Evolutionary conservation across 64 coral and sea anemone genomes (phyloP), one percentile per base, ranked within the genome.

Genomic region (Montipora sp.): DNA sequence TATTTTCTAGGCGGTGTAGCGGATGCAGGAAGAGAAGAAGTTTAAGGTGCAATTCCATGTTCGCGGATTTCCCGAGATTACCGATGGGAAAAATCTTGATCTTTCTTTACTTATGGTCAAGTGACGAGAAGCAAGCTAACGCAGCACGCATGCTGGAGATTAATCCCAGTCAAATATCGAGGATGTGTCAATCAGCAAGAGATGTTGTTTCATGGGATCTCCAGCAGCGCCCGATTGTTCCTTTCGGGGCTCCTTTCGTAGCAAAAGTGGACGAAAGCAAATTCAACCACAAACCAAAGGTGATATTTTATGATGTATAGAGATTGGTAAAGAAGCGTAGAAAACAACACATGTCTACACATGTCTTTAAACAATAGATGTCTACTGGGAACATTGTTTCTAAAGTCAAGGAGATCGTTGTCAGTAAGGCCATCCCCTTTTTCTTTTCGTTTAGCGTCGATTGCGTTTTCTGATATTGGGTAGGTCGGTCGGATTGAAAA

Each of bases 251-350:
- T 51, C 82, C 82, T 68, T 85, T 69, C 60, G 63, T 85, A 27
- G 82, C 82, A 85, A 85, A 85, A 70, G 82, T 70, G 82, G 82
- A 85, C 67, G 36, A 85, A 73, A 69, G 82, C 50, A 85, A 85
- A 73, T 85, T 85, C 82, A 85, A 69, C 59, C 60, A 70, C 82
- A 85, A 85, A 85, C 19, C 78, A 57, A 80, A 80, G 48, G 49
- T 55, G n/a, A 55, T 55, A 80, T 5, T 47, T 21, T 21, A 0
- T 7, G 50, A 51, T 23, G 5, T 55, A 49, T 78, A 78, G 36
- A 50, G 43, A 78, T 19, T 9, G 7, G 7, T 78, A 24, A 78
- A 78, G 48, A 71, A 21, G 20, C 0, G 21, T 71, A 15, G 20
- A 71, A 23, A 71, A 71, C 77, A 55, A n/a, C n/a, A n/a, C n/a